These are phyloP conservation scores for Sminthurinus signatus DNA, from an alignment of 1,140 invertebrate genomes.

Conservation along the genomic window DNA sequence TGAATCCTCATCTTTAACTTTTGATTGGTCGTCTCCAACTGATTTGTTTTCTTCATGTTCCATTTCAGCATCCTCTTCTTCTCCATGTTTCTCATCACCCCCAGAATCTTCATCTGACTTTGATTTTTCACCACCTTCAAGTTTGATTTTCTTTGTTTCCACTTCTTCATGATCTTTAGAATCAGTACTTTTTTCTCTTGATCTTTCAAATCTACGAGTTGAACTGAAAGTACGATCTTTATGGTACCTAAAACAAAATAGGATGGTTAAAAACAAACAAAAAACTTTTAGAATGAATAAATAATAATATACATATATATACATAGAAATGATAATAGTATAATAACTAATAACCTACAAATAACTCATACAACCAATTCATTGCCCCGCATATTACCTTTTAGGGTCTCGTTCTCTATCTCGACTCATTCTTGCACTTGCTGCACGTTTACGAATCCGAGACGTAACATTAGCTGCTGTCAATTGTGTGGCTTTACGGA, in stretches of 20 bases:
- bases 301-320: too few species aligned
- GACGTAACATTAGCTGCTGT: conserved; percentile 25
- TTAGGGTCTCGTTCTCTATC: conserved; percentile 1
- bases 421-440: neutral
- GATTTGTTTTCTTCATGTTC: neutral
- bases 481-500: conserved; percentile 16
- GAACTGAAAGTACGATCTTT: too few species aligned
- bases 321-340: too few species aligned
- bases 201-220: too few species aligned
- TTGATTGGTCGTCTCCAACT: neutral
- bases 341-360: too few species aligned
- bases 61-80: neutral
- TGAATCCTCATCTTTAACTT: neutral
- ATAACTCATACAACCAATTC: too few species aligned
- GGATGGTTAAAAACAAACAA: neutral
- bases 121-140: conserved; percentile 1
- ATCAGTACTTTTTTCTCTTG: neutral
- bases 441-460: conserved; percentile 21
- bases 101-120: conserved; percentile 5
- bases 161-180: conserved; percentile 7
- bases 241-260: too few species aligned
- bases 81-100: conserved; percentile 16
- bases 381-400: too few species aligned
- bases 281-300: too few species aligned
- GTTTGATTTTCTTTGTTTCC: conserved; percentile 12